Evolutionary conservation across 2,797 vertebrate genomes (phyloP), one percentile per base, ranked within the genome.

Genomic region (Anguilla megastoma): DNA sequence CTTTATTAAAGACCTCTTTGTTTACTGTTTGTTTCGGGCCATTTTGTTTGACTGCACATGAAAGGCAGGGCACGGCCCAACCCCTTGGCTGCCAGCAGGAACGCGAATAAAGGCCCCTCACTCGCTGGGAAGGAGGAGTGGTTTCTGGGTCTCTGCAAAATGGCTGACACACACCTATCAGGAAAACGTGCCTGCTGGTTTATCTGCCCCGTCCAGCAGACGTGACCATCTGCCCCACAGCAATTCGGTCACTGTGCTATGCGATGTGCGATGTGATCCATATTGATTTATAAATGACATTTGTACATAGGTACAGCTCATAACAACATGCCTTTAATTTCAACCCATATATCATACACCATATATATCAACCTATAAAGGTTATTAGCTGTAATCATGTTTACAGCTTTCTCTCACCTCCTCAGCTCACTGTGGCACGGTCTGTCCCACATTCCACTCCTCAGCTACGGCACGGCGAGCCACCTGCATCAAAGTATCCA

Each of bases 1-100:
- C 92, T 90, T 90, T 94, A 92, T 94, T 95, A 96, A 96, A 95
- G 94, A 89, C 90, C 92, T 94, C 92, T 94, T 95, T 95, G 94
- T 96, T 92, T 92, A 94, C 92, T 91, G 91, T 95, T 94, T 95
- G 93, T 95, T 95, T 89, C 90, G 92, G 93, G 93, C 93, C 92
- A 93, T 92, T 95, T 94, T 95, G 93, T 94, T 93, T 93, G 92
- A 91, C 90, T 93, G 86, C 90, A 94, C 93, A 93, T 93, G 90
- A 93, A 95, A 94, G 90, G 88, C 91, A 90, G n/a, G n/a, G 87
- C 91, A 91, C 93, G 88, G 76, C 88, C 91, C 86, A 89, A 80
- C 90, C 88, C 87, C 85, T 80, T 6, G 27, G 90, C 86, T 91
- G 89, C 76, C 74, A 86, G 88, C 86, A 88, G 87, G 91, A 89